A percentile compares a stretch with the other conserved stretches of the same genome.
These are phyloP conservation scores for Cephus rjabovi DNA, from an alignment of 2,888 invertebrate species.

Conservation along the genomic window DNA sequence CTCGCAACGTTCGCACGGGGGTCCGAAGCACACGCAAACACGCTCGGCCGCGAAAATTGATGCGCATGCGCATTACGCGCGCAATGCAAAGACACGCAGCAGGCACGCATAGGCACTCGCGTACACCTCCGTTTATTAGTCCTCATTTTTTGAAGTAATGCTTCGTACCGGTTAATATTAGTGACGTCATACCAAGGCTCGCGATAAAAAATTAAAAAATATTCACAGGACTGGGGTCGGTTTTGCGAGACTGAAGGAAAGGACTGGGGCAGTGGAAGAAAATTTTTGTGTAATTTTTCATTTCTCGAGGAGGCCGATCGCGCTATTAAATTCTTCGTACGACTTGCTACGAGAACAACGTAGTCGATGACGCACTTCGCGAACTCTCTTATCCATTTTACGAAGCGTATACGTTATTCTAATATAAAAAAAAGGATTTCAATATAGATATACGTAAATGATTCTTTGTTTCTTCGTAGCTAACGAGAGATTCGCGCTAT, in stretches of 20 bases:
- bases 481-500: not conserved
- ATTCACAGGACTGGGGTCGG: not conserved
- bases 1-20: constrained; percentile 58
- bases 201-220: constrained; percentile 8
- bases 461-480: not conserved
- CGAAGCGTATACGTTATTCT: not conserved
- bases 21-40: constrained; percentile 37
- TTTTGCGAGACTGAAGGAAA: not conserved
- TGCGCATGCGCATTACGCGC: constrained; percentile 35
- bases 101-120: constrained; percentile 23
- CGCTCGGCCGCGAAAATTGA: constrained; percentile 30
- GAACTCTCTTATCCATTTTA: not conserved
- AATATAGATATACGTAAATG: not conserved
- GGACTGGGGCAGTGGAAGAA: not conserved
- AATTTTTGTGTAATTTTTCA: not conserved
- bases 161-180: constrained; percentile 9
- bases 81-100: constrained; percentile 24
- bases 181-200: constrained; percentile 7
- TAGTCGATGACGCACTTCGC: not conserved
- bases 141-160: not conserved
- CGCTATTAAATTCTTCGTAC: not conserved
- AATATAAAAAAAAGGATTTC: too few species aligned
- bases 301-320: not conserved
- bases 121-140: constrained; percentile 8
- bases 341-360: too few species aligned